These are phyloP conservation scores for Anabacerthia variegaticeps DNA, from an alignment of 2,797 vertebrate species.

Conservation along the genomic window DNA sequence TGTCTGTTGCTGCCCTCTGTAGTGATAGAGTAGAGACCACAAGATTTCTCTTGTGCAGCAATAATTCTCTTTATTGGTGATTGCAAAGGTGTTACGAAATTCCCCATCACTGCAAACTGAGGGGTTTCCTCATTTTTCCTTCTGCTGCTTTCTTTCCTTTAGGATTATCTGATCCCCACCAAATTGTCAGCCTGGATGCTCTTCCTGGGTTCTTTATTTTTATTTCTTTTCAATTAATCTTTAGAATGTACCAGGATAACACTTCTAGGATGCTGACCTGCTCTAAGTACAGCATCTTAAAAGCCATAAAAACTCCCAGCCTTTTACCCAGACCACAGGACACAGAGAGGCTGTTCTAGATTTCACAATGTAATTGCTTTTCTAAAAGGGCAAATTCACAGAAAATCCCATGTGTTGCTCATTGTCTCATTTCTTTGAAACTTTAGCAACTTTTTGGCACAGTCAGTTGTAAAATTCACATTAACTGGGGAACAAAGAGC, in stretches of 20 bases:
- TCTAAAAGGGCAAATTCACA: neutral
- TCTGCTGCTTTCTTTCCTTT: neutral
- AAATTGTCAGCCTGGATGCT: rapidly evolving
- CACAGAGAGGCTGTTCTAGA: neutral
- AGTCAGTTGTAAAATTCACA: neutral
- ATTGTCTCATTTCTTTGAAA: neutral
- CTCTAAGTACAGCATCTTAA: neutral
- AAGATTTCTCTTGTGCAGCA: constrained; percentile 16
- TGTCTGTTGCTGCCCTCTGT: constrained; percentile 84
- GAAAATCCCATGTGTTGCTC: neutral
- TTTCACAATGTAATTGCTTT: neutral
- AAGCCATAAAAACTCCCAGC: neutral
- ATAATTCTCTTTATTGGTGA: neutral
- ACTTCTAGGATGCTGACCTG: neutral
- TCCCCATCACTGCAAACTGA: neutral
- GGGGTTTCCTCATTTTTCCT: neutral
- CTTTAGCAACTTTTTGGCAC: neutral
- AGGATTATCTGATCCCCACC: neutral
- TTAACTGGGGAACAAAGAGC: neutral
- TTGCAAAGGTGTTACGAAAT: rapidly evolving
- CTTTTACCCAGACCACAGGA: neutral
- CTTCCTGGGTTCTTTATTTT: neutral
- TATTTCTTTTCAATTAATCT: neutral
- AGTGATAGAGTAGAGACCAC: constrained; percentile 77
- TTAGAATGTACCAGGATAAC: neutral